A percentile compares a stretch with the other conserved stretches of the same genome.
Evolutionary conservation across 2,797 vertebrate species (phyloP).

Genomic region (Psittacula echo): DNA sequence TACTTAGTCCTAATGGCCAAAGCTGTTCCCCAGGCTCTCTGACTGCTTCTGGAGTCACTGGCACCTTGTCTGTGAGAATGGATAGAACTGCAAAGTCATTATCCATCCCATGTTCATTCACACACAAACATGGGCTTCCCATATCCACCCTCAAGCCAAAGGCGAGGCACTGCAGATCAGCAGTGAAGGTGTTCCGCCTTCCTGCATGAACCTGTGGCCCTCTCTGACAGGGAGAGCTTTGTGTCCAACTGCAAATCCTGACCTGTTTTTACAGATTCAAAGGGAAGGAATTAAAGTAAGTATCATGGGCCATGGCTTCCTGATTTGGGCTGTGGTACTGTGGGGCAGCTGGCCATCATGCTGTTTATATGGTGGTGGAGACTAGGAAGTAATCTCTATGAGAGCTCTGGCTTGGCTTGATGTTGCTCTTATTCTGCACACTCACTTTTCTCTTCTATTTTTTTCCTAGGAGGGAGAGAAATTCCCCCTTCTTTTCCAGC

Average conservation of each 20-base stretch:
- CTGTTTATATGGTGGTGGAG: rapidly evolving
- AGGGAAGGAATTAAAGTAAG: not conserved
- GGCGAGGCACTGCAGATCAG: not conserved
- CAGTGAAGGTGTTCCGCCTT: not conserved
- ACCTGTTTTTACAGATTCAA: not conserved
- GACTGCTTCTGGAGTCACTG: not conserved
- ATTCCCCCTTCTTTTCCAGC: not conserved
- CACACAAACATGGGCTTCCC: not conserved
- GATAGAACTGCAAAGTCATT: not conserved
- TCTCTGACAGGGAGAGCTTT: not conserved
- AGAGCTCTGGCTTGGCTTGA: not conserved
- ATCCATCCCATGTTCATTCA: rapidly evolving
- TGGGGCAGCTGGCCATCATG: not conserved
- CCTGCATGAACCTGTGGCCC: not conserved
- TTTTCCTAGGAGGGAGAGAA: not conserved
- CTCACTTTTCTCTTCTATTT: not conserved
- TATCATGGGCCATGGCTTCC: not conserved
- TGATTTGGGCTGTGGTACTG: not conserved
- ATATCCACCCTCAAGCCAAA: not conserved
- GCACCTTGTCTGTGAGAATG: not conserved
- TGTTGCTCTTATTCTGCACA: not conserved
- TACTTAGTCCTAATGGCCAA: not conserved
- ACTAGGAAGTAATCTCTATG: not conserved
- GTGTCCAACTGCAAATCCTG: not conserved
- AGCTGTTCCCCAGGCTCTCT: not conserved